Base-by-base conservation (phyloP, 2,888 invertebrate species). In the Troilus luridus region DNA sequence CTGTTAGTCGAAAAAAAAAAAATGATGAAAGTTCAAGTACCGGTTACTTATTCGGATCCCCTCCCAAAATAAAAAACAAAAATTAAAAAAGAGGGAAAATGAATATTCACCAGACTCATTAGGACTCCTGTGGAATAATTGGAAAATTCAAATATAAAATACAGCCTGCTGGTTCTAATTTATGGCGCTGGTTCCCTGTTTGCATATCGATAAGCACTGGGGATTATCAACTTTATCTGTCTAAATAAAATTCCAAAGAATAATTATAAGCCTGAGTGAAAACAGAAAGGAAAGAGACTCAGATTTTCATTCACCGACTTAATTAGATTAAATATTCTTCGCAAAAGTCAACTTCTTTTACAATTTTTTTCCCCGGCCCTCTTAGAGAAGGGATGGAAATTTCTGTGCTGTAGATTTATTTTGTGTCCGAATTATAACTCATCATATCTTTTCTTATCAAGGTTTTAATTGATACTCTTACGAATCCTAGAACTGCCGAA, bases 21-120 rank as follows among this genome's bases (percentile, higher is more conserved):
- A 54, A 54, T 21, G 54, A 54, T 21, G 19, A 5, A 11, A 58
- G 56, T n/a, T 56, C 56, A 58, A 85, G 85, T 10, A 19, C 56
- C 14, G 56, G 85, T 54, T 85, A 54, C 85, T 56, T n/a, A 8
- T 56, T 56, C 17, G n/a, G 5, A 19, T 41, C 12, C n/a, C 21
- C 17, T 21, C 0, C 56, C n/a, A 56, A 85, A 85, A 85, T 56
- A 54, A 54, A 81, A 81, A n/a, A 19, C 12, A n/a, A 67, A 85
- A 85, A 56, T 14, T 10, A 54, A 81, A 81, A 81, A 85, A 54
- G 12, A 85, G 21, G 85, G n/a, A 85, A 85, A 85, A 85, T 85
- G 85, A 85, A 85, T 85, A 85, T 85, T 85, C 85, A 85, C 85
- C 56, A 85, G 85, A 85, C 85, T 85, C 85, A 85, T 85, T 85